Evolutionary conservation across 2,888 invertebrate species (phyloP).

Genomic region (Drosophila prolongata): DNA sequence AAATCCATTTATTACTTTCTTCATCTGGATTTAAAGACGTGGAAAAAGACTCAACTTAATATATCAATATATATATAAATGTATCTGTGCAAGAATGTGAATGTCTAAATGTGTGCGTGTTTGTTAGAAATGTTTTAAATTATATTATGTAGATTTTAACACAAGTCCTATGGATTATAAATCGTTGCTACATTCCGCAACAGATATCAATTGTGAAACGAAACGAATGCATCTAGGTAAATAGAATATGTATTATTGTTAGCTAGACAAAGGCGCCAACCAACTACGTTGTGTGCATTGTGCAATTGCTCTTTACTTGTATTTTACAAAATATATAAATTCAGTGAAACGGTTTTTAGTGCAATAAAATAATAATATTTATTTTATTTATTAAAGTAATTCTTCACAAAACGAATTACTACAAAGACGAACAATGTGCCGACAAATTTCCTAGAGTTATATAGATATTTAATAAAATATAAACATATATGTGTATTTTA

Average conservation of each 20-base stretch:
- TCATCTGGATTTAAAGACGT: neutral
- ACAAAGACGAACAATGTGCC: neutral
- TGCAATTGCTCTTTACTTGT: conserved; percentile 56
- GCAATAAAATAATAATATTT: neutral
- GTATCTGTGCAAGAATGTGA: conserved; percentile 21
- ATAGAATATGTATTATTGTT: conserved; percentile 68
- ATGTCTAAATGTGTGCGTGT: conserved; percentile 38
- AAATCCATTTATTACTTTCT: neutral
- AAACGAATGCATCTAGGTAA: conserved; percentile 43
- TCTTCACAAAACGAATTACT: neutral
- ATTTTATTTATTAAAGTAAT: neutral
- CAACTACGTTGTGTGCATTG: conserved; percentile 50
- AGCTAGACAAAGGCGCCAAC: conserved; percentile 74
- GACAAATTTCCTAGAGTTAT: neutral
- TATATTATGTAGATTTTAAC: conserved; percentile 48
- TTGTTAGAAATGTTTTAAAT: conserved; percentile 38
- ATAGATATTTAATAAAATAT: neutral
- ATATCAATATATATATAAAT: conserved; percentile 13
- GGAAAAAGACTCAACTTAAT: conserved; percentile 1
- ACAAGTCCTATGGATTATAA: conserved; percentile 39
- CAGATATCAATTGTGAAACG: conserved; percentile 58
- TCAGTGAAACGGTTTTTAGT: neutral
- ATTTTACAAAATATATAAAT: conserved; percentile 22
- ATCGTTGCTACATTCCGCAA: conserved; percentile 53
- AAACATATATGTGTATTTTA: no score